Evolutionary conservation across 2,888 invertebrate genomes (phyloP).

Genomic region (Hypomecis punctinalis): DNA sequence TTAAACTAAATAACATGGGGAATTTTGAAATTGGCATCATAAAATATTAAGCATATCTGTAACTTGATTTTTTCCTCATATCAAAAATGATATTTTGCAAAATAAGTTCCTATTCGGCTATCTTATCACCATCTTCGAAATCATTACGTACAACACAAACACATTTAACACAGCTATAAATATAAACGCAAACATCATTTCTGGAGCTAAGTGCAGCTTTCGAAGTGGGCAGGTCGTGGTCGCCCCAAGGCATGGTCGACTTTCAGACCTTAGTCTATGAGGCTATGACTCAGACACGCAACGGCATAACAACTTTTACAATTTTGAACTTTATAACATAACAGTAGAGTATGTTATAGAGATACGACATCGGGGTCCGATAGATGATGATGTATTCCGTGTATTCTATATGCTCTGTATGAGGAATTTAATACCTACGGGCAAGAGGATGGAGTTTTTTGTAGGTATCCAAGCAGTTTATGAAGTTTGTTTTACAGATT

Average conservation of each 20-base stretch:
- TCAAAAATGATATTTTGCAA: slow-evolving; percentile 7
- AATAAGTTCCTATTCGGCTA: slow-evolving; percentile 13
- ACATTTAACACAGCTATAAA: slow-evolving; percentile 48
- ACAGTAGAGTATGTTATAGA: slow-evolving; percentile 14
- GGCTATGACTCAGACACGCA: slow-evolving; percentile 58
- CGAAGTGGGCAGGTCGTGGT: slow-evolving; percentile 67
- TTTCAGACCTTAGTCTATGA: slow-evolving; percentile 58
- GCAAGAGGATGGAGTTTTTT: slow-evolving; percentile 30
- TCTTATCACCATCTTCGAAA: slow-evolving; percentile 29
- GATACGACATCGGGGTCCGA: not conserved
- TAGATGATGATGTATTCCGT: slow-evolving; percentile 14
- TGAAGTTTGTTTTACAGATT: slow-evolving; percentile 20
- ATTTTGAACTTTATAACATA: slow-evolving; percentile 8
- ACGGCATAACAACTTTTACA: slow-evolving; percentile 27
- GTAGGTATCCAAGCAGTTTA: slow-evolving; percentile 35
- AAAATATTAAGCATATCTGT: not conserved
- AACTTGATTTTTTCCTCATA: not conserved
- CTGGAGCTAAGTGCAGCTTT: slow-evolving; percentile 53
- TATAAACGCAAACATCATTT: slow-evolving; percentile 51
- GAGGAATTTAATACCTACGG: slow-evolving; percentile 34
- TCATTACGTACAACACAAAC: slow-evolving; percentile 38
- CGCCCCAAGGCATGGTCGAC: slow-evolving; percentile 65
- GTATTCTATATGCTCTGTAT: slow-evolving; percentile 24
- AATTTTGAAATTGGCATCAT: not conserved
- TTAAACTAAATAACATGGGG: no score